phyloP scores from a whole-genome alignment of 2,113 vertebrate genomes.

The Neolamprologus sp. region DNA sequence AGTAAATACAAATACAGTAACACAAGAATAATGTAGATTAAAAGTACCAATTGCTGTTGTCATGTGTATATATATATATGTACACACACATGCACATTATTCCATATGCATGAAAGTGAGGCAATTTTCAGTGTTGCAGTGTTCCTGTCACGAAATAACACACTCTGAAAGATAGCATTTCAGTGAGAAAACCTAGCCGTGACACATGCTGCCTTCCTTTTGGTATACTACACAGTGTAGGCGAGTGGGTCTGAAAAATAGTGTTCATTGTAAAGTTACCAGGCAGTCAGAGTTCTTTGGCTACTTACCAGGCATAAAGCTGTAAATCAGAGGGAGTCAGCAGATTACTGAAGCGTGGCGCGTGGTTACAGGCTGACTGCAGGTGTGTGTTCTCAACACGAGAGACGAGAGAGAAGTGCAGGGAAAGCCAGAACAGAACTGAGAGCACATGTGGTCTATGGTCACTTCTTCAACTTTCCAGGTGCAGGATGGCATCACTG shows the following conservation, averaged over 20 bases:
- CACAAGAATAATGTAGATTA: not conserved
- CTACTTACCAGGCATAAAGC: constrained; percentile 41
- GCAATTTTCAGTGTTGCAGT: not conserved
- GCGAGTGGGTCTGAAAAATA: not conserved
- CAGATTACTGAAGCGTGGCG: constrained; percentile 57
- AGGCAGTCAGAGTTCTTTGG: constrained; percentile 24
- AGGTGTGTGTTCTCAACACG: constrained; percentile 66
- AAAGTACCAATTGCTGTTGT: not conserved
- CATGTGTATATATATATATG: not conserved
- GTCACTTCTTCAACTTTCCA: constrained; percentile 56
- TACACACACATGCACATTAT: not conserved
- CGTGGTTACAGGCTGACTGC: constrained; percentile 54
- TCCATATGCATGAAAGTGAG: not conserved
- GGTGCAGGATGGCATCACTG: constrained; percentile 40
- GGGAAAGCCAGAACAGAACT: constrained; percentile 54
- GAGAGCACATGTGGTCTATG: constrained; percentile 36
- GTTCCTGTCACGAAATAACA: not conserved
- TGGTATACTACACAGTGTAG: not conserved
- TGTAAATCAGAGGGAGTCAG: constrained; percentile 64
- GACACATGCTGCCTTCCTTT: not conserved
- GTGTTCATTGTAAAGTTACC: constrained; percentile 15
- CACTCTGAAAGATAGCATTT: not conserved
- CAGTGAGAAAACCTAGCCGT: not conserved
- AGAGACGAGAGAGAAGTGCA: not conserved
- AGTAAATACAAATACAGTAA: not conserved